Percentiles rank a stretch among this genome's conserved stretches.
These are phyloP conservation scores for Elephantulus edwardii DNA, from an alignment of 2,113 vertebrate species.

Conservation along the genomic window DNA sequence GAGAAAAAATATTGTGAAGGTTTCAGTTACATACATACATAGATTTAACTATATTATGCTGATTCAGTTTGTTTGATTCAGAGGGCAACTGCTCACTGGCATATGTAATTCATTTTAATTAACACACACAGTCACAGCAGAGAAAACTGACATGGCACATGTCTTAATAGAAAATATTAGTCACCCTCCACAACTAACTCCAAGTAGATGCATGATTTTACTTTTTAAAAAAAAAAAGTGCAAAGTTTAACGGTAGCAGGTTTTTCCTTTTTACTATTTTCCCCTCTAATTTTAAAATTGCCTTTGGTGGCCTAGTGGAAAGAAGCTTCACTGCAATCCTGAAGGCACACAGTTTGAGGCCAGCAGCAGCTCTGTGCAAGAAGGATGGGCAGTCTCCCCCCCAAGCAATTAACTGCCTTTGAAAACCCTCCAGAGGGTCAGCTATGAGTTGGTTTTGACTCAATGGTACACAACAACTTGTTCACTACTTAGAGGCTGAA, in stretches of 20 bases:
- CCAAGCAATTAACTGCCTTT: no score
- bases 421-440: no score
- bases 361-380: no score
- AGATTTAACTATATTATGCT: conserved; percentile 35
- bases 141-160: conserved; percentile 66
- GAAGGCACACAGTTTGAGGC: no score
- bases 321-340: no score
- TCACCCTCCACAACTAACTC: conserved; percentile 79
- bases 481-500: conserved; percentile 55
- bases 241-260: conserved; percentile 5
- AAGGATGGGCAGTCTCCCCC: no score
- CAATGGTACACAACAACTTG: no score
- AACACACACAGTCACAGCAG: conserved; percentile 67
- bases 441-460: no score
- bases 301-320: no score
- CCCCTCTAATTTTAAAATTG: conserved; percentile 42
- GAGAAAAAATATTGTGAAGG: conserved; percentile 26
- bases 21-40: conserved; percentile 47
- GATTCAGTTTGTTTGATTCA: conserved; percentile 47
- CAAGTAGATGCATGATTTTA: conserved; percentile 81
- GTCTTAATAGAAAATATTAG: conserved; percentile 81
- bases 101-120: conserved; percentile 82
- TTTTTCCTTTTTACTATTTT: conserved; percentile 36
- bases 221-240: conserved; percentile 79
- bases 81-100: conserved; percentile 56